Base-by-base conservation (phyloP, 2,888 invertebrate genomes). In the Amaurobius ferox region DNA sequence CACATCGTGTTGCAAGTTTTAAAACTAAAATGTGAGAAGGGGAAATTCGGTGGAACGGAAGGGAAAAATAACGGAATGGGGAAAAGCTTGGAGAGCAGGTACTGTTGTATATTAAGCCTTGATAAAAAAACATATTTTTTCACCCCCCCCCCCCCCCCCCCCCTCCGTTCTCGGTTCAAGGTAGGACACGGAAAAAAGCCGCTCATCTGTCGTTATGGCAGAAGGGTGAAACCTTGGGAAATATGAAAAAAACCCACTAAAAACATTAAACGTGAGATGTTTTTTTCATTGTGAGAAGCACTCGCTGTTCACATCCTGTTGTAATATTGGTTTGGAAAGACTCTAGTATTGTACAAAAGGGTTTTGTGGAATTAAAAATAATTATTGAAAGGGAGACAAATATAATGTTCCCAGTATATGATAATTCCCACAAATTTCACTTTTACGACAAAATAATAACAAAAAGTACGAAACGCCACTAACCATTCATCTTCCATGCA, bases 221-320 rank as follows among this genome's bases (percentile, higher is more conserved):
- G 80, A 80, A 72, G 79, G 79, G 66, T 73, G 44, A 28, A 48
- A 23, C 68, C 48, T 77, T 77, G 83, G 77, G 77, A 74, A 66
- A 70, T 80, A 40, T 67, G 67, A 74, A 83, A 83, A 85, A 83
- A 83, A 39, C 35, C 35, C n/a, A 19, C 11, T 6, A 48, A 16
- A 48, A 16, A n/a, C n/a, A 6, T 48, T 48, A 19, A 16, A 16
- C 23, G n/a, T 29, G 13, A 13, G 23, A 39, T 40, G 32, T 23
- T 26, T 40, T 35, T 40, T 35, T 23, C 13, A 28, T 39, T 35
- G 39, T 67, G 23, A 16, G 11, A n/a, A n/a, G 26, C 64, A 44
- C 62, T 30, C 19, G 68, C n/a, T n/a, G n/a, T n/a, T 78, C 83
- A 78, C 77, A 85, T 85, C 83, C 83, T 85, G 83, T 66, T 68